These are phyloP conservation scores for Tachypleus tridentatus DNA, from an alignment of 1,140 invertebrate species.

Conservation along the genomic window DNA sequence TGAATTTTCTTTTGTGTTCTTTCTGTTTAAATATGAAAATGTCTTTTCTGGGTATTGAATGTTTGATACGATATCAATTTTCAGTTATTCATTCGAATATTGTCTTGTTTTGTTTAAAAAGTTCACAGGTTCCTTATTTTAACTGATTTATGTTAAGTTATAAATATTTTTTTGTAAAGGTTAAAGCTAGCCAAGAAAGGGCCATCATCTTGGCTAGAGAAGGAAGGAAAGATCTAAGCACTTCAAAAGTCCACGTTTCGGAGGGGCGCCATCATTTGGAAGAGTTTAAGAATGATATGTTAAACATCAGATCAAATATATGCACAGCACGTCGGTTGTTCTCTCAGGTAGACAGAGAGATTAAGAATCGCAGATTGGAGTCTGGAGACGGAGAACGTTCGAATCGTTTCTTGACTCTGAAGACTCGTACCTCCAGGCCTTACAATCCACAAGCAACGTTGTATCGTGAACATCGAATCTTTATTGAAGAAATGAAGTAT, in stretches of 20 bases:
- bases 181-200: slow-evolving; percentile 1
- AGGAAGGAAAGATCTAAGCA: not conserved
- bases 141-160: no score
- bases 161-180: not conserved
- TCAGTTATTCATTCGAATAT: no score
- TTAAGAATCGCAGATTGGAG: slow-evolving; percentile 3
- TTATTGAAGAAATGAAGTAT: slow-evolving; percentile 4
- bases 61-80: no score
- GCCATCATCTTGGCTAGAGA: not conserved
- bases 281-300: not conserved
- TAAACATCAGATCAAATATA: slow-evolving; percentile 1
- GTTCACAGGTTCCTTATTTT: no score
- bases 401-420: not conserved
- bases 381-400: not conserved
- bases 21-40: no score
- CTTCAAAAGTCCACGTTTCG: not conserved
- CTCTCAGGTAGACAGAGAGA: not conserved
- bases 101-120: no score
- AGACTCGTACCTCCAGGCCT: not conserved
- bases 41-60: no score
- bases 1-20: no score
- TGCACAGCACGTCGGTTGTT: not conserved
- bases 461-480: slow-evolving; percentile 2
- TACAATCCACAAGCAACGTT: not conserved
- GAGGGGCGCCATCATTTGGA: not conserved